Evolutionary conservation across 2,113 vertebrate species (phyloP).

Genomic region (Eretmochelys imbricata): DNA sequence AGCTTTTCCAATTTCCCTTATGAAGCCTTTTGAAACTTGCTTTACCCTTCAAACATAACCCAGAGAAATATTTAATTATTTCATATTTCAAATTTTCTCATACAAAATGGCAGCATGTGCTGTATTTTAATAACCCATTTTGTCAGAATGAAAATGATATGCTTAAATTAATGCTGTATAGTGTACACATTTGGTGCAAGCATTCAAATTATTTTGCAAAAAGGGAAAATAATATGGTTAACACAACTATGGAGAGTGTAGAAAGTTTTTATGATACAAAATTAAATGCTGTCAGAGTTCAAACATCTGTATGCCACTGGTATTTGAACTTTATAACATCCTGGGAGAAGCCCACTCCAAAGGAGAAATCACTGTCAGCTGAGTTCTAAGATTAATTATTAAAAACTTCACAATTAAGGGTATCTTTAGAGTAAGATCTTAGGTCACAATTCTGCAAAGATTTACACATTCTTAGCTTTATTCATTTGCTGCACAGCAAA

Average conservation of each 20-base stretch:
- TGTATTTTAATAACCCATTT: conserved; percentile 10
- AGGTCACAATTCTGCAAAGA: background rate
- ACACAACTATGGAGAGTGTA: background rate
- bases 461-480: background rate
- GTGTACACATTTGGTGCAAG: background rate
- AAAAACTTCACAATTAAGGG: background rate
- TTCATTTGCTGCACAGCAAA: background rate
- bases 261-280: background rate
- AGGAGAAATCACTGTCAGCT: background rate
- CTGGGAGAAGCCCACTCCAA: background rate
- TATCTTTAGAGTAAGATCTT: background rate
- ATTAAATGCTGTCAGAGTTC: background rate
- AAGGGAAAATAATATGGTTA: background rate
- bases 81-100: conserved; percentile 32
- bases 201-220: conserved; percentile 7
- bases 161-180: background rate
- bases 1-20: conserved; percentile 13
- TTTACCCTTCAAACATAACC: conserved; percentile 17
- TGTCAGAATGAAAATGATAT: conserved; percentile 18
- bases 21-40: background rate
- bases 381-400: conserved; percentile 34
- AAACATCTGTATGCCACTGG: background rate
- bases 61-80: conserved; percentile 15
- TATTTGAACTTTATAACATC: conserved; percentile 3
- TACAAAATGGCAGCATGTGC: background rate